Base-by-base conservation (phyloP, 2,888 invertebrate species). In the Lymantria monacha region DNA sequence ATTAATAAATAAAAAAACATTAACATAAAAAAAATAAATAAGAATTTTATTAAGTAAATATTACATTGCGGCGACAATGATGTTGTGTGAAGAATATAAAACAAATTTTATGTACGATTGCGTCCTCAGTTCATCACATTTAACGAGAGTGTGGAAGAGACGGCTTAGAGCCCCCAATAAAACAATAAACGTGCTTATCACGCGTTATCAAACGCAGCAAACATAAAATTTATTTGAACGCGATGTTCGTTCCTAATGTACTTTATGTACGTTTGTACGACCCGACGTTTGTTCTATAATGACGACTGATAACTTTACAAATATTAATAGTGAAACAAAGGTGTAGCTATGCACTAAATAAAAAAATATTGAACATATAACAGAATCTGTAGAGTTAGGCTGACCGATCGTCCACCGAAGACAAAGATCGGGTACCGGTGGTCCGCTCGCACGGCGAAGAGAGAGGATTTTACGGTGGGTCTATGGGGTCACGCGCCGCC, bases 151-250 rank as follows among this genome's bases (percentile, higher is more conserved):
- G 66, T 63, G 57, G 68, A 65, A 61, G 58, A 69, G 63, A 67
- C 63, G 61, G 68, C 70, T 70, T 68, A 70, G 82, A 78, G 73
- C 87, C 79, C 60, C 76, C 85, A 86, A 87, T 90, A 89, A 90
- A 90, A 89, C 90, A 88, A 90, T 89, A 84, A 85, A 79, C 77
- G 76, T 67, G 69, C 77, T 89, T 90, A 89, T 89, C 89, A 83
- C 72, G 56, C 67, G 76, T 83, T 87, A 86, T 87, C 86, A 86
- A 79, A 80, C 53, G 70, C 74, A 76, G 81, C 85, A 85, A 86
- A 86, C 85, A 86, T 81, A 71, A 72, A 84, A 79, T 83, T 77
- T 87, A 85, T 87, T 87, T 87, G 85, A 74, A 81, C 85, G 70
- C 65, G 75, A 76, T 66, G 68, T 9, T 71, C 72, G 80, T 79